phyloP scores from a whole-genome alignment of 2,797 vertebrate genomes.

The Poeciliopsis paucimaculata region DNA sequence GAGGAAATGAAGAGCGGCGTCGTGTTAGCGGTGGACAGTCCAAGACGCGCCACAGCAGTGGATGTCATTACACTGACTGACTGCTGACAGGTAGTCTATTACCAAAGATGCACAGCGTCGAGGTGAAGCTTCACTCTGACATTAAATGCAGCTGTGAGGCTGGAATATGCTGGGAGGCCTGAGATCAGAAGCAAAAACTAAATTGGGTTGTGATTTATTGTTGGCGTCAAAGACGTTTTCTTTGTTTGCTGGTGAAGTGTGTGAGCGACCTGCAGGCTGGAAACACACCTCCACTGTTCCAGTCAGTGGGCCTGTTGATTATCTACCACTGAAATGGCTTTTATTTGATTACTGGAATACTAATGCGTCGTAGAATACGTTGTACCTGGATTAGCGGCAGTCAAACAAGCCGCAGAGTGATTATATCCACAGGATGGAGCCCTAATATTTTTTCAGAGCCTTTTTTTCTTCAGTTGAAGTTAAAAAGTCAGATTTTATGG shows the following conservation, averaged over 20 bases:
- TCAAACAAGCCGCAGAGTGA: not conserved
- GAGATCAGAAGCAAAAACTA: slow-evolving; percentile 49
- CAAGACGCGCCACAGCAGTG: slow-evolving; percentile 43
- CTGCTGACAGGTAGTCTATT: slow-evolving; percentile 75
- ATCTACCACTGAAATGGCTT: not conserved
- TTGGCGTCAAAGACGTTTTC: slow-evolving; percentile 17
- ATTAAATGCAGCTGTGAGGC: slow-evolving; percentile 56
- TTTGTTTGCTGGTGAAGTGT: slow-evolving; percentile 39
- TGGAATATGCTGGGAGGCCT: slow-evolving; percentile 23
- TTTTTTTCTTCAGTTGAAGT: not conserved
- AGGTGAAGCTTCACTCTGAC: slow-evolving; percentile 41
- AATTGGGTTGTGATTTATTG: slow-evolving; percentile 57
- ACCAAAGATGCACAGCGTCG: slow-evolving; percentile 57
- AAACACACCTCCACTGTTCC: slow-evolving; percentile 13
- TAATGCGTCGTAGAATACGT: not conserved
- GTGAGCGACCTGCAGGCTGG: slow-evolving; percentile 8
- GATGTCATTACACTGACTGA: slow-evolving; percentile 74
- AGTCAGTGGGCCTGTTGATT: slow-evolving; percentile 6
- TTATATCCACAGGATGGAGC: not conserved
- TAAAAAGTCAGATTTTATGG: not conserved
- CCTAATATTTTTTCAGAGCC: not conserved
- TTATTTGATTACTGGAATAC: not conserved
- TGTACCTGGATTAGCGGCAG: not conserved
- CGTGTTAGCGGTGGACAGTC: slow-evolving; percentile 60
- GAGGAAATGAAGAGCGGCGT: slow-evolving; percentile 77